These are phyloP conservation scores for Enteromius trimaculatus DNA, from an alignment of 2,797 vertebrate species.

Conservation along the genomic window DNA sequence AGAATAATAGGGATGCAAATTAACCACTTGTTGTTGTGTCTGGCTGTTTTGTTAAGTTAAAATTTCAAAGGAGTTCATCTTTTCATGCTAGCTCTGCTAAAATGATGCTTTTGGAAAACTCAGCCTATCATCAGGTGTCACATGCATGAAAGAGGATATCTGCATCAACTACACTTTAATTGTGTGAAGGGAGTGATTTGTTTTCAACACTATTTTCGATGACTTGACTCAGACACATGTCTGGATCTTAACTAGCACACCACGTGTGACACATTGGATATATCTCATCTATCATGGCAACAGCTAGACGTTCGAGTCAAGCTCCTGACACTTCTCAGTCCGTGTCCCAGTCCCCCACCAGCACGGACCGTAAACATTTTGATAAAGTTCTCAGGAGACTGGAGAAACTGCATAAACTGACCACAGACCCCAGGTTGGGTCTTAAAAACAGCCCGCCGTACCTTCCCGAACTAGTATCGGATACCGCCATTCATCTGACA, in stretches of 20 bases:
- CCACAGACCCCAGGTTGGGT: constrained; percentile 73
- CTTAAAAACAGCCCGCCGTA: constrained; percentile 84
- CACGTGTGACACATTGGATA: constrained; percentile 41
- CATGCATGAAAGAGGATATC: neutral
- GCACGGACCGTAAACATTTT: constrained; percentile 66
- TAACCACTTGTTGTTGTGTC: neutral
- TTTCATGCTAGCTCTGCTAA: constrained; percentile 4
- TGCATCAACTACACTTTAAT: neutral
- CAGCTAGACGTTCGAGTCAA: constrained; percentile 58
- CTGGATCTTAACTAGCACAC: constrained; percentile 22
- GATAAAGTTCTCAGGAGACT: constrained; percentile 76
- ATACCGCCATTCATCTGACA: constrained; percentile 65
- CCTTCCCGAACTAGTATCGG: constrained; percentile 78
- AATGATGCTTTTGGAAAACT: neutral
- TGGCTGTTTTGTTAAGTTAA: neutral
- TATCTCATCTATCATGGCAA: constrained; percentile 66
- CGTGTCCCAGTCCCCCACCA: constrained; percentile 56
- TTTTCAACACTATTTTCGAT: constrained; percentile 4
- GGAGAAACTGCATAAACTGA: constrained; percentile 73
- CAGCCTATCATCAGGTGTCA: neutral
- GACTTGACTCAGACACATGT: constrained; percentile 25
- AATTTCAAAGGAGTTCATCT: neutral
- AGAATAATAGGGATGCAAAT: neutral
- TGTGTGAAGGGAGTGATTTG: constrained; percentile 25
- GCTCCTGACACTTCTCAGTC: constrained; percentile 31